A percentile compares a stretch with the other conserved stretches of the same genome.
Conservation (phyloP, 2,113 vertebrate species). For the Menura novaehollandiae region DNA sequence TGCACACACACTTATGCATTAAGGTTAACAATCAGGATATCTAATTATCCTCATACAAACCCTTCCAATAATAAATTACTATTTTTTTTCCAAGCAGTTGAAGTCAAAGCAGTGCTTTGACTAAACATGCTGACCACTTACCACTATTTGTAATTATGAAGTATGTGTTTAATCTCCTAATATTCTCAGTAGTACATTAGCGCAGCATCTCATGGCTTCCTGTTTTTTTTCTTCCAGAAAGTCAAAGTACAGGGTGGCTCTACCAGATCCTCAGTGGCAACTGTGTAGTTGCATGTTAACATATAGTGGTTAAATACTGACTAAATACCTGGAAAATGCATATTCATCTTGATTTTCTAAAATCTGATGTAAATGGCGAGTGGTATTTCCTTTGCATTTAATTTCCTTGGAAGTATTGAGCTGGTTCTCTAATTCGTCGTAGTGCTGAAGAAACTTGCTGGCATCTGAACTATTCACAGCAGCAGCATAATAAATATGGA, state of each 20-base stretch:
- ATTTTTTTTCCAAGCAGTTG: background rate
- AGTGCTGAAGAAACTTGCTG: background rate
- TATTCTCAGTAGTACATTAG: background rate
- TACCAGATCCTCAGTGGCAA: background rate
- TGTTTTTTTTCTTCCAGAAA: background rate
- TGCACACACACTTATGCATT: background rate
- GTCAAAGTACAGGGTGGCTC: background rate
- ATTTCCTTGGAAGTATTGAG: background rate
- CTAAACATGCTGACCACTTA: background rate
- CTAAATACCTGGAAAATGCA: background rate
- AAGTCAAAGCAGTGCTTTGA: background rate
- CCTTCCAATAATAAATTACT: background rate
- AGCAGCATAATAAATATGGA: background rate
- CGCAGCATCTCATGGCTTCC: background rate
- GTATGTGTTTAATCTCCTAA: background rate
- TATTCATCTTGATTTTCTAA: background rate
- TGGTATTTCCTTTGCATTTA: background rate
- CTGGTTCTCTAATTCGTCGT: background rate
- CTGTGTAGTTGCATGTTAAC: background rate
- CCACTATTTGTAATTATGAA: background rate
- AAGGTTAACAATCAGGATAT: background rate
- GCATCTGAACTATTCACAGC: background rate
- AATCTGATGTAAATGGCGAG: background rate
- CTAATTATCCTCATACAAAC: background rate
- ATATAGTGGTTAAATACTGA: background rate